These are phyloP conservation scores for Antheraea mylitta DNA, from an alignment of 1,140 invertebrate genomes.

Conservation along the genomic window DNA sequence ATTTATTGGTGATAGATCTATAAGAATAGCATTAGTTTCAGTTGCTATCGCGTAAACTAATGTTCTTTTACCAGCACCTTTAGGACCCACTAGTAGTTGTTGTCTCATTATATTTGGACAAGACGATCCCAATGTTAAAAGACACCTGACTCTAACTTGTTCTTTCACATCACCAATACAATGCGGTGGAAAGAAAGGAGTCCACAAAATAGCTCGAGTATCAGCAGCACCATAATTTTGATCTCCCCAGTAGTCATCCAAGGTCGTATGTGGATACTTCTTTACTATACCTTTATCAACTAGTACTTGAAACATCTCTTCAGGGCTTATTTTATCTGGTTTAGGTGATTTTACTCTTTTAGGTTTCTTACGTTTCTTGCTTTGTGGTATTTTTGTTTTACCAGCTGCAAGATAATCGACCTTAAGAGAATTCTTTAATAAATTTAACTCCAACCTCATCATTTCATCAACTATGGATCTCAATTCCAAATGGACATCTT, in stretches of 20 bases:
- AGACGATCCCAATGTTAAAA: constrained; percentile 53
- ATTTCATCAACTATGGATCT: constrained; percentile 66
- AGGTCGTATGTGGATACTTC: constrained; percentile 50
- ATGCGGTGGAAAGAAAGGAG: constrained; percentile 55
- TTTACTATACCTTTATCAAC: constrained; percentile 61
- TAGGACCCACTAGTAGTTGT: constrained; percentile 58
- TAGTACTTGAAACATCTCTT: constrained; percentile 58
- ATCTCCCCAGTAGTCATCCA: constrained; percentile 67
- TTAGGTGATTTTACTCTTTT: constrained; percentile 48
- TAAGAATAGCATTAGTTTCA: constrained; percentile 64
- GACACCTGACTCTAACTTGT: constrained; percentile 55
- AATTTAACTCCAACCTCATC: constrained; percentile 60
- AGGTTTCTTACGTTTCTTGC: constrained; percentile 59
- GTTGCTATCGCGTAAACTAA: constrained; percentile 63
- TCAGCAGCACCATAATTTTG: constrained; percentile 66
- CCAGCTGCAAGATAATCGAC: constrained; percentile 41
- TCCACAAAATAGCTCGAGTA: constrained; percentile 55
- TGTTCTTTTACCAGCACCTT: constrained; percentile 58
- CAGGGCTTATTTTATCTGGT: constrained; percentile 51
- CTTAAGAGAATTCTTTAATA: constrained; percentile 58
- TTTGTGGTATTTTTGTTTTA: constrained; percentile 41
- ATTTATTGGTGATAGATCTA: constrained; percentile 64
- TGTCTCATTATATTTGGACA: constrained; percentile 48
- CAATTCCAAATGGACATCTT: constrained; percentile 52
- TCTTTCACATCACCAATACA: constrained; percentile 64